phyloP scores from a whole-genome alignment of 2,797 vertebrate genomes.

The Sebastes iracundus region DNA sequence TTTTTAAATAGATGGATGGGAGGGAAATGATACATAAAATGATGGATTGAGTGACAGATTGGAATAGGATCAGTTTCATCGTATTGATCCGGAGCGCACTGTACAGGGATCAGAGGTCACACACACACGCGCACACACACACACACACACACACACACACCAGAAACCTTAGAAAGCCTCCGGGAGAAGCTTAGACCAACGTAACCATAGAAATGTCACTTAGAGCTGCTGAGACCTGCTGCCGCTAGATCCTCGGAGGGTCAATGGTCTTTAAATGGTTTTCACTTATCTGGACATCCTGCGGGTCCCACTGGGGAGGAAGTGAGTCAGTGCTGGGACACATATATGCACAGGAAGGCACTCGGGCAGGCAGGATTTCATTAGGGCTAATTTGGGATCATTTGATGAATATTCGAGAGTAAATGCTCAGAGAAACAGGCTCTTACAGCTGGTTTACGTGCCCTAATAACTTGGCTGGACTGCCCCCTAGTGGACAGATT shows the following conservation, averaged over 20 bases:
- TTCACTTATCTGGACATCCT: slow-evolving; percentile 60
- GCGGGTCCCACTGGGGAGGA: slow-evolving; percentile 42
- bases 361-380: slow-evolving; percentile 50
- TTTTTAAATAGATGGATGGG: slow-evolving; percentile 60
- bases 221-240: slow-evolving; percentile 63
- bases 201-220: slow-evolving; percentile 68
- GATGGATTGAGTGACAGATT: slow-evolving; percentile 63
- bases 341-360: slow-evolving; percentile 41
- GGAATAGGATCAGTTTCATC: slow-evolving; percentile 58
- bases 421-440: slow-evolving; percentile 1
- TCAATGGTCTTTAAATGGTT: slow-evolving; percentile 71
- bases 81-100: slow-evolving; percentile 63
- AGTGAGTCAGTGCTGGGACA: slow-evolving; percentile 56
- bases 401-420: slow-evolving; percentile 51
- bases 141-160: slow-evolving; percentile 19
- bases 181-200: slow-evolving; percentile 60
- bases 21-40: slow-evolving; percentile 51
- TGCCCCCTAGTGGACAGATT: slow-evolving; percentile 66
- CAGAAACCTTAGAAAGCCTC: slow-evolving; percentile 71
- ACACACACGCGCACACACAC: slow-evolving; percentile 27
- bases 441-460: not conserved
- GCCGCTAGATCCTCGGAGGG: slow-evolving; percentile 51
- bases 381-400: slow-evolving; percentile 32
- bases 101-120: slow-evolving; percentile 68
- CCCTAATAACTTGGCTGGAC: slow-evolving; percentile 29